phyloP scores from a whole-genome alignment of 2,888 invertebrate genomes.

The Meganola albula region DNA sequence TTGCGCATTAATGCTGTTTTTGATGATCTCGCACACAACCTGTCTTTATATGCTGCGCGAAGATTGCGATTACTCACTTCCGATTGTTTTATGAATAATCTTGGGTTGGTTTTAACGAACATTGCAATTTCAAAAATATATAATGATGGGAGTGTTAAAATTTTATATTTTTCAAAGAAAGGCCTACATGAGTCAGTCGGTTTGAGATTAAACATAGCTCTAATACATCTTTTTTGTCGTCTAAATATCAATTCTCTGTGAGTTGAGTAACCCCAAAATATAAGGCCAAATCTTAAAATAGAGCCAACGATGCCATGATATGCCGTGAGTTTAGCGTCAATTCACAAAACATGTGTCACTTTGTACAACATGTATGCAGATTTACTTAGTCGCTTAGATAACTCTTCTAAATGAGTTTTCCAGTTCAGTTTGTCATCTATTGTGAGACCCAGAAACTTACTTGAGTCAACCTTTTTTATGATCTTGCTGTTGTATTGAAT shows the following conservation, averaged over 20 bases:
- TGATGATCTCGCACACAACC: not conserved
- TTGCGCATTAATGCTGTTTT: too few relatives aligned
- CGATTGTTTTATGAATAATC: not conserved
- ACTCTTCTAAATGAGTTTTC: slow-evolving; percentile 1
- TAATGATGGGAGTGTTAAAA: slow-evolving; percentile 1
- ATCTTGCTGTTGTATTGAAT: not conserved
- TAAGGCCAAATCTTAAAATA: not conserved
- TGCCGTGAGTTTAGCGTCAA: not conserved
- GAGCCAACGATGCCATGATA: slow-evolving; percentile 3
- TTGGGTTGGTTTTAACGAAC: not conserved
- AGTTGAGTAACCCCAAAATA: not conserved
- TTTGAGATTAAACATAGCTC: not conserved
- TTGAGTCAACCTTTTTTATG: not conserved
- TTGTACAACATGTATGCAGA: not conserved
- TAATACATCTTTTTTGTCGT: slow-evolving; percentile 1
- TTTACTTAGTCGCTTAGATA: not conserved
- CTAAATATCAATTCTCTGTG: not conserved
- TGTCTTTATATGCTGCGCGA: not conserved
- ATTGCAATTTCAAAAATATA: not conserved
- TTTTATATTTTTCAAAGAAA: not conserved
- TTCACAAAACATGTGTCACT: not conserved
- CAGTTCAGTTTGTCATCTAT: not conserved
- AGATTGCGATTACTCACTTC: not conserved
- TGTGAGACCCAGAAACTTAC: not conserved
- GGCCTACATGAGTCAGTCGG: not conserved